Base-by-base conservation (phyloP, 2,113 vertebrate genomes). In the Protobothrops flavoviridis region DNA sequence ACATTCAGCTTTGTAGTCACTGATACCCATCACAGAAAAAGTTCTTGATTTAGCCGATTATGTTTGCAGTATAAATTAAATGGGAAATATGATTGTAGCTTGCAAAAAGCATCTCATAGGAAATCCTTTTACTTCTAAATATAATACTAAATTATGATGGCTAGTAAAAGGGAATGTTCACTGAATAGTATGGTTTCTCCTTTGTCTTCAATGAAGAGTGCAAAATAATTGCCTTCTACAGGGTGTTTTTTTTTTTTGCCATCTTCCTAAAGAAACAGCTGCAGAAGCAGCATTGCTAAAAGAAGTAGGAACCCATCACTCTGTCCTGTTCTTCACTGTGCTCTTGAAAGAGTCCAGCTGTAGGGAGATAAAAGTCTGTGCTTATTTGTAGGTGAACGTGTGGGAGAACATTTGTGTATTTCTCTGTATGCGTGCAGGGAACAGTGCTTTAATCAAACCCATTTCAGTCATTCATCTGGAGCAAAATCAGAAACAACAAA, bases 61-160 rank as follows among this genome's bases (percentile, higher is more conserved):
- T 57, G 90, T 92, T 91, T 95, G 1, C 57, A 94, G 43, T 52
- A 95, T 93, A 95, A 94, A 91, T 17, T 90, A 95, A 97, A 90
- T 12, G 1, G 88, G 94, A 94, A 91, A 50, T 55, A 90, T 95
- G 6, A 55, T 3, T 93, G 91, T 39, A 93, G 69, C 85, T 64
- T 45, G 8, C 96, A 96, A 91, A 17, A 21, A 55, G 94, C 57
- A 5, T 94, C 91, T 94, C 93, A 91, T 53, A 93, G 45, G 43
- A 85, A 90, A 26, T 86, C 93, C 55, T 86, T 74, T 87, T 91
- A 91, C 12, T 87, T 20, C 94, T 94, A 95, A 13, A 94, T 92
- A 0, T 92, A 95, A 24, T 29, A 10, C 21, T 93, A 91, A 85
- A 92, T 93, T 96, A 94, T 87, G 50, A 50, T n/a, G 86, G 23